phyloP scores from a whole-genome alignment of 2,113 vertebrate genomes.

The Sapayoa aenigma region DNA sequence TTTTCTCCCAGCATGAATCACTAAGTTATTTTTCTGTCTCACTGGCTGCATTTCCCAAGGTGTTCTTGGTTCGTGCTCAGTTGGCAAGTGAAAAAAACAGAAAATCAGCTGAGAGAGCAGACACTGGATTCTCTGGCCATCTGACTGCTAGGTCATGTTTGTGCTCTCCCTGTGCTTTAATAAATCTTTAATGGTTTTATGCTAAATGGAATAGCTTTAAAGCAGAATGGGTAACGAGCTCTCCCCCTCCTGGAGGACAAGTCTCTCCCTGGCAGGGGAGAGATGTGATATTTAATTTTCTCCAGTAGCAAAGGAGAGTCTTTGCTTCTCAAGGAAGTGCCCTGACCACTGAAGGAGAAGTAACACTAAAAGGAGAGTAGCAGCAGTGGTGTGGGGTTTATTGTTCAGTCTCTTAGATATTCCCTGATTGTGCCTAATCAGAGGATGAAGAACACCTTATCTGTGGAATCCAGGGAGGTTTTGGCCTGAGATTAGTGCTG shows the following conservation, averaged over 20 bases:
- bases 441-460: slow-evolving; percentile 8
- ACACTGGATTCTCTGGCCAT: not conserved
- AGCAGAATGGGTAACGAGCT: not conserved
- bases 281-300: not conserved
- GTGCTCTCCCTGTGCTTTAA: not conserved
- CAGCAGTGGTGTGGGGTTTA: not conserved
- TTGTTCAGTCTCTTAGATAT: not conserved
- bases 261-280: not conserved
- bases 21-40: not conserved
- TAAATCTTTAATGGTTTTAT: not conserved
- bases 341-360: not conserved
- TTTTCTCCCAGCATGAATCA: slow-evolving; percentile 18
- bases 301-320: not conserved
- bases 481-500: slow-evolving; percentile 56
- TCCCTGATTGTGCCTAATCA: not conserved
- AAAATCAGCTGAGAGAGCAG: not conserved
- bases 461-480: not conserved
- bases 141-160: not conserved
- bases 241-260: not conserved
- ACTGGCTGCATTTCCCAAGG: slow-evolving; percentile 14
- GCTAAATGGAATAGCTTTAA: not conserved
- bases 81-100: not conserved
- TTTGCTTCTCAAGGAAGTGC: not conserved
- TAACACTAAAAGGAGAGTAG: not conserved
- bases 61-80: slow-evolving; percentile 1